A percentile compares a stretch with the other conserved stretches of the same genome.
Evolutionary conservation across 2,113 vertebrate species (phyloP).

Genomic region (Menura novaehollandiae): DNA sequence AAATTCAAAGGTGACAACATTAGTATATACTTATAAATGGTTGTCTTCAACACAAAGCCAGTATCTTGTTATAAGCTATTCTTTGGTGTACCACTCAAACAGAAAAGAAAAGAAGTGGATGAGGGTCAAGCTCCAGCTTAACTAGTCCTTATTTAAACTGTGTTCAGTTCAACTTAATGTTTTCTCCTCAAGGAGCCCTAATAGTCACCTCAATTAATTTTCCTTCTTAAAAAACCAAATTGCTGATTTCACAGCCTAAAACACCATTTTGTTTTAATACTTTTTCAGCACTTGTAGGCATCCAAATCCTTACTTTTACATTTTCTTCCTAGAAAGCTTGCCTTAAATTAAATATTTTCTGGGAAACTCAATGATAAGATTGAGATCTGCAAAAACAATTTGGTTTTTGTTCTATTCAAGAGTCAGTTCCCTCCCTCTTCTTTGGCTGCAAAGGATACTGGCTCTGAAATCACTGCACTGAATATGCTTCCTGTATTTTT

Average conservation of each 20-base stretch:
- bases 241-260: background rate
- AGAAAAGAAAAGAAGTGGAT: background rate
- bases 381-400: background rate
- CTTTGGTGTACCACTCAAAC: background rate
- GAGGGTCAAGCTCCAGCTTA: background rate
- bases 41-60: conserved; percentile 20
- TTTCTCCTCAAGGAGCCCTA: background rate
- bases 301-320: background rate
- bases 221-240: background rate
- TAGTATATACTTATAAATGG: conserved; percentile 16
- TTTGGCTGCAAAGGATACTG: background rate
- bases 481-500: background rate
- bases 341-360: background rate
- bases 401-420: background rate
- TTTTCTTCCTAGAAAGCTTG: background rate
- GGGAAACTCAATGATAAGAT: background rate
- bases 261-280: background rate
- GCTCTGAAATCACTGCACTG: background rate
- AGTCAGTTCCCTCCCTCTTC: background rate
- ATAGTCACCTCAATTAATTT: background rate
- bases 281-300: background rate
- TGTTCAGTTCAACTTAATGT: background rate
- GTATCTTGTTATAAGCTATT: conserved; percentile 2
- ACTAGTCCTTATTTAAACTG: background rate
- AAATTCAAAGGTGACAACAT: conserved; percentile 12